Evolutionary conservation across 2,888 invertebrate species (phyloP).

Genomic region (Tuberolachnus salignus): DNA sequence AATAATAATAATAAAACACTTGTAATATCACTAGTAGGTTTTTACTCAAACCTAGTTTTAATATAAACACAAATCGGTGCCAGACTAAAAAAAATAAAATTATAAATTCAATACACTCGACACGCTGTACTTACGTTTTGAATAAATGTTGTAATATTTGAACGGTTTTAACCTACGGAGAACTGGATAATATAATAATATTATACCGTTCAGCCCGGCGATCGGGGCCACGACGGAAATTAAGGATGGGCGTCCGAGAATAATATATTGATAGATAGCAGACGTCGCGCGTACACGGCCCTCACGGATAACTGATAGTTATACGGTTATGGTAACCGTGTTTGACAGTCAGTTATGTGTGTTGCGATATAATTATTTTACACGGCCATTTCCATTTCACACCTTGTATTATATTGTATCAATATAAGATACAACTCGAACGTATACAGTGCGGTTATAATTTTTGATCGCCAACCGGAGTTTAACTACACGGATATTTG

Average conservation of each 20-base stretch:
- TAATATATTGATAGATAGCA: constrained; percentile 30
- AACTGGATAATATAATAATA: neutral
- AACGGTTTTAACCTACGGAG: neutral
- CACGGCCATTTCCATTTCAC: neutral
- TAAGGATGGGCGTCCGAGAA: neutral
- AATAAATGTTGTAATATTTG: neutral
- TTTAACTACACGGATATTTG: too few relatives aligned
- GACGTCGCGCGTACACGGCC: neutral
- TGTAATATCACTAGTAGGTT: too few relatives aligned
- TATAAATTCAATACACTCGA: neutral
- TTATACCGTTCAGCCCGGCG: neutral
- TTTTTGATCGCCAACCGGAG: too few relatives aligned
- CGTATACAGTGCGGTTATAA: too few relatives aligned
- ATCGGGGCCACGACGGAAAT: neutral
- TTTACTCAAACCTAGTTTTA: too few relatives aligned
- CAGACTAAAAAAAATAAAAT: too few relatives aligned
- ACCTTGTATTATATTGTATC: too few relatives aligned
- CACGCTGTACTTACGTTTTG: neutral
- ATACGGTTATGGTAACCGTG: constrained; percentile 16
- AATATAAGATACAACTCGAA: too few relatives aligned
- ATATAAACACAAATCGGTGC: too few relatives aligned
- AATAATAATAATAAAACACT: too few relatives aligned
- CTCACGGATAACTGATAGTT: constrained; percentile 3
- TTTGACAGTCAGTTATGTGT: neutral
- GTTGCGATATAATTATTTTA: neutral